Conservation (phyloP, 2,113 vertebrate genomes). For the Rhynchomys soricoides region DNA sequence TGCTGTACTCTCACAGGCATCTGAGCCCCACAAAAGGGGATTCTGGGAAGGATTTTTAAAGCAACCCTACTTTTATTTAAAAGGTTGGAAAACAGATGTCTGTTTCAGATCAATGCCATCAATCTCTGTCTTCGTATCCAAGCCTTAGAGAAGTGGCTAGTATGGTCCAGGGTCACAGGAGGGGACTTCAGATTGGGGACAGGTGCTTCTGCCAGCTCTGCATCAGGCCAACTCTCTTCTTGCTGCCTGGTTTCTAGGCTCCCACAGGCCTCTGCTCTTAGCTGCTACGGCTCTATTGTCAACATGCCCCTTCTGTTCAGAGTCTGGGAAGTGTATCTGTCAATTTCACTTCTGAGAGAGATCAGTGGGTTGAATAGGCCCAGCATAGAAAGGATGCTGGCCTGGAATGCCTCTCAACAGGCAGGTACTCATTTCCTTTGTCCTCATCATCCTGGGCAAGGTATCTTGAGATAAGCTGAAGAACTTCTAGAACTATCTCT, state of each 20-base stretch:
- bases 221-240: background rate
- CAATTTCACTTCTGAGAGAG: background rate
- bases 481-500: background rate
- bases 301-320: background rate
- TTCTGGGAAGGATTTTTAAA: conserved; percentile 28
- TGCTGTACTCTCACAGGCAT: background rate
- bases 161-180: background rate
- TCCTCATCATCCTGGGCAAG: background rate
- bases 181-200: background rate
- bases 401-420: background rate
- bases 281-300: background rate
- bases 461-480: background rate
- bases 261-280: background rate
- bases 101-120: background rate
- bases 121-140: background rate
- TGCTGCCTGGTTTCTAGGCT: background rate
- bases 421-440: background rate
- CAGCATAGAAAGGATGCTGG: too few relatives aligned
- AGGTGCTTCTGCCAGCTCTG: background rate
- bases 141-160: background rate
- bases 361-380: background rate
- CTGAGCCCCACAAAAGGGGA: background rate
- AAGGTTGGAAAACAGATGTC: background rate
- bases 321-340: background rate
- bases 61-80: background rate